These are phyloP conservation scores for Biston betularia DNA, from an alignment of 2,888 invertebrate genomes.

Conservation along the genomic window DNA sequence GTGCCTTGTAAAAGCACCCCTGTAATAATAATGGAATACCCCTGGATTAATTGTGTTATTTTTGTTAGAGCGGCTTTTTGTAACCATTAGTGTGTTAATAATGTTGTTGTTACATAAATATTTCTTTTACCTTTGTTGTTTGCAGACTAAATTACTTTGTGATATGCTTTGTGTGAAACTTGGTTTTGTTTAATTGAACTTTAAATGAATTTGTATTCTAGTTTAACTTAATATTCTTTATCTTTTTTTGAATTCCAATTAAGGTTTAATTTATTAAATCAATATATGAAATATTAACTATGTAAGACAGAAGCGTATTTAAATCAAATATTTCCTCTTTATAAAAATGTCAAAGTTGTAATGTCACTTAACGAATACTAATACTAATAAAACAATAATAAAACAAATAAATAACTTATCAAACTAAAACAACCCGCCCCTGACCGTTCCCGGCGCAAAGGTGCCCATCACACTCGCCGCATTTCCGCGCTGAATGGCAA, in stretches of 20 bases:
- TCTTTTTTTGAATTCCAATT: too few species aligned
- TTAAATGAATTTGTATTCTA: neutral
- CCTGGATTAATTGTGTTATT: constrained; percentile 76
- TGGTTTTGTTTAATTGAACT: constrained; percentile 2
- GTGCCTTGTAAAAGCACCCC: constrained; percentile 40
- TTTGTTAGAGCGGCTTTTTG: constrained; percentile 65
- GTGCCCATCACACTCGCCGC: too few species aligned
- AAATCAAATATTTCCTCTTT: too few species aligned
- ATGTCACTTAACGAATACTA: too few species aligned
- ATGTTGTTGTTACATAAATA: constrained; percentile 67
- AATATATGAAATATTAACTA: too few species aligned
- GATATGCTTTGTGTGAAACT: constrained; percentile 32
- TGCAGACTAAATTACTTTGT: constrained; percentile 37
- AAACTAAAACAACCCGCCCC: too few species aligned
- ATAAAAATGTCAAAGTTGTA: too few species aligned
- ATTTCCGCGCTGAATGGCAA: too few species aligned
- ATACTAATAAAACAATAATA: too few species aligned
- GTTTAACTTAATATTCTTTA: neutral
- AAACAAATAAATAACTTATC: too few species aligned
- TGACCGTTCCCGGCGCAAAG: too few species aligned
- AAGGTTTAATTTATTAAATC: too few species aligned
- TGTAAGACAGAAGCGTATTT: neutral
- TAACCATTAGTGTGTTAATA: constrained; percentile 61
- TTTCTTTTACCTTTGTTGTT: constrained; percentile 53
- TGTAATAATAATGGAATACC: constrained; percentile 50